These are phyloP conservation scores for Pithys albifrons DNA, from an alignment of 2,113 vertebrate genomes.

Conservation along the genomic window DNA sequence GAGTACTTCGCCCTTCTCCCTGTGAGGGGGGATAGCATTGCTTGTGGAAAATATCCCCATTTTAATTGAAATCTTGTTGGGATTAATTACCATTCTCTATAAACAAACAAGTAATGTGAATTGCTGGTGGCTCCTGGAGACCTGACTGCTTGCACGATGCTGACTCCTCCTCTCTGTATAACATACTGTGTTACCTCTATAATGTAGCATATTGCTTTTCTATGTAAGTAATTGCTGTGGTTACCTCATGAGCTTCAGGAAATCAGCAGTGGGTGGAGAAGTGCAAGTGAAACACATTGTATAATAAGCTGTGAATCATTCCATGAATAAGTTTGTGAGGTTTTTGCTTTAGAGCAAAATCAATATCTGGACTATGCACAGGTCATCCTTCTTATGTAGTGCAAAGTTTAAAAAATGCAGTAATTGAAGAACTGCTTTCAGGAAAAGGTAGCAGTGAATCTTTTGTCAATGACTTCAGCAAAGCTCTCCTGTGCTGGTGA, in stretches of 20 bases:
- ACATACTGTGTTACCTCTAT: not conserved
- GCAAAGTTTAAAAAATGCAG: not conserved
- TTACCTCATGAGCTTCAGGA: conserved; percentile 23
- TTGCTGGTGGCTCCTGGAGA: not conserved
- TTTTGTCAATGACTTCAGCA: not conserved
- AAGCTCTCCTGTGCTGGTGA: not conserved
- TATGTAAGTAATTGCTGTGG: not conserved
- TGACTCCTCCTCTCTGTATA: not conserved
- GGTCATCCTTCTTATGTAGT: not conserved
- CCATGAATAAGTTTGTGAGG: not conserved
- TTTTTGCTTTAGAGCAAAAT: conserved; percentile 12
- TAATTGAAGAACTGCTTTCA: not conserved
- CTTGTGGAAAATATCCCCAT: not conserved
- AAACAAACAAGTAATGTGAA: not conserved
- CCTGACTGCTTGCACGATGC: not conserved
- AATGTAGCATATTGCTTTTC: not conserved
- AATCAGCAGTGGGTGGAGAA: conserved; percentile 25
- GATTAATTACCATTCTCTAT: not conserved
- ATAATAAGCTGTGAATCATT: conserved; percentile 30
- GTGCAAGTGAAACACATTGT: not conserved
- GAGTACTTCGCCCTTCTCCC: not conserved
- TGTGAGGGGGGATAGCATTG: not conserved
- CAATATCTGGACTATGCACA: not conserved
- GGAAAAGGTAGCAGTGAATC: not conserved
- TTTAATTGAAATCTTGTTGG: not conserved